Conservation (phyloP, 2,888 invertebrate genomes). For the Epirrita christyi region DNA sequence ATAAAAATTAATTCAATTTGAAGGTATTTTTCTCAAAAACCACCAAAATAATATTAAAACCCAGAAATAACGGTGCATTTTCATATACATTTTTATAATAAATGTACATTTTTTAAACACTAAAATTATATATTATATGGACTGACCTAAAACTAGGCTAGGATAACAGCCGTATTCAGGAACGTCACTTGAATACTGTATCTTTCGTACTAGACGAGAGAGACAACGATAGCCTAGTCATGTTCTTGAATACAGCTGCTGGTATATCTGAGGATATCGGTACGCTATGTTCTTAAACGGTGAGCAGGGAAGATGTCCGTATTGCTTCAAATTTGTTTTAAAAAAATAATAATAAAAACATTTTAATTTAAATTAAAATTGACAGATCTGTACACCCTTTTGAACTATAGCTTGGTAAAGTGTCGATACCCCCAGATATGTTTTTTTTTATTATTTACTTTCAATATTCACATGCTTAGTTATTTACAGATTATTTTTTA, state of each 20-base stretch:
- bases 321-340: constrained; percentile 14
- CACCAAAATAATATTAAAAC: constrained; percentile 6
- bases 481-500: constrained; percentile 36
- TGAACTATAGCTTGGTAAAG: not conserved
- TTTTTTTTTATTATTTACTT: constrained; percentile 8
- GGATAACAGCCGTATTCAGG: not conserved
- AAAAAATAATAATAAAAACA: constrained; percentile 11
- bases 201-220: not conserved
- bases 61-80: constrained; percentile 22
- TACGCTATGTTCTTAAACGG: not conserved
- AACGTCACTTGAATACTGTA: not conserved
- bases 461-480: constrained; percentile 26
- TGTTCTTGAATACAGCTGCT: not conserved
- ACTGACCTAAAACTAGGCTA: constrained; percentile 22
- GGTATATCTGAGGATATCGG: constrained; percentile 8
- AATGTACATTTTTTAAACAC: constrained; percentile 21
- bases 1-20: not conserved
- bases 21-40: constrained; percentile 9
- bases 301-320: constrained; percentile 2
- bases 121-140: constrained; percentile 23
- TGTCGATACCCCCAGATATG: constrained; percentile 5
- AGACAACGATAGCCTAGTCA: constrained; percentile 1
- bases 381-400: constrained; percentile 6
- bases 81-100: constrained; percentile 17
- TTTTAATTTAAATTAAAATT: constrained; percentile 8